Evolutionary conservation across 2,797 vertebrate genomes (phyloP).

Genomic region (Brachyrhaphis roseni): DNA sequence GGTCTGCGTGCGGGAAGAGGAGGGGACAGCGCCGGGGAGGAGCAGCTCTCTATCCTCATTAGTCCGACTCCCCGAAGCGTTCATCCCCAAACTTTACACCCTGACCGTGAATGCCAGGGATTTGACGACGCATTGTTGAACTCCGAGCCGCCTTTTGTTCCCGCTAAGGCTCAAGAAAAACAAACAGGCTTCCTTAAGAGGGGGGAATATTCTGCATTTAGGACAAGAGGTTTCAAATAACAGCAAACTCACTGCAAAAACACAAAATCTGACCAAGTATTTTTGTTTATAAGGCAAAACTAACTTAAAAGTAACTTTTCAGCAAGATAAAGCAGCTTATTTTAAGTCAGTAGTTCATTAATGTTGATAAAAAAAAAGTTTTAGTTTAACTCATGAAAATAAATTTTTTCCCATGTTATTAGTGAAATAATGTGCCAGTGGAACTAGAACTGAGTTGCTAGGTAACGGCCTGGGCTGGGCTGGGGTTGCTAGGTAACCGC

Average conservation of each 20-base stretch:
- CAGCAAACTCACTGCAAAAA: slow-evolving; percentile 10
- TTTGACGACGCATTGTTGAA: slow-evolving; percentile 62
- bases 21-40: slow-evolving; percentile 26
- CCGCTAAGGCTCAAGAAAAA: slow-evolving; percentile 61
- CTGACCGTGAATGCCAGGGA: slow-evolving; percentile 44
- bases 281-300: too few species aligned
- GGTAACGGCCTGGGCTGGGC: too few species aligned
- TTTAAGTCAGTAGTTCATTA: too few species aligned
- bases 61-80: slow-evolving; percentile 54
- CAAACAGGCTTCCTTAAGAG: slow-evolving; percentile 51
- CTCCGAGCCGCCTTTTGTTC: slow-evolving; percentile 49
- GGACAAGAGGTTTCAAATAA: slow-evolving; percentile 57
- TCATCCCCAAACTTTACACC: slow-evolving; percentile 62
- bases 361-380: too few species aligned
- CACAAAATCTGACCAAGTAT: too few species aligned
- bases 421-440: too few species aligned
- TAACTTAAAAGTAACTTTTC: too few species aligned
- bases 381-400: too few species aligned
- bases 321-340: too few species aligned
- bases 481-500: too few species aligned
- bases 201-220: slow-evolving; percentile 42
- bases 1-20: slow-evolving; percentile 59
- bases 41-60: slow-evolving; percentile 53
- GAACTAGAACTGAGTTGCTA: too few species aligned
- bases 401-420: too few species aligned